Conservation (phyloP, 2,113 vertebrate species). For the Tapirus terrestris region DNA sequence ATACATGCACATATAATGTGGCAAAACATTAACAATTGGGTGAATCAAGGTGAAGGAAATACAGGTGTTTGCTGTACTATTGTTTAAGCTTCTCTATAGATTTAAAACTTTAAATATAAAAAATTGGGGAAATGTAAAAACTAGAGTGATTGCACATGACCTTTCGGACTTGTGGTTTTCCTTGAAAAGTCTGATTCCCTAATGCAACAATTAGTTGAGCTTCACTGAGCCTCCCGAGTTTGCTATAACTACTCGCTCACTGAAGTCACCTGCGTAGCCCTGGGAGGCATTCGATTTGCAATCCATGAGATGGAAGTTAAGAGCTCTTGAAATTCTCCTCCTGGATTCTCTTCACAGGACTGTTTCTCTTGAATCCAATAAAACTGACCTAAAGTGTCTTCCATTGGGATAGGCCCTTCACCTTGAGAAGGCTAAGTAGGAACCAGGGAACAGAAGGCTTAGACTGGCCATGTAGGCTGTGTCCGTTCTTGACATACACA, state of each 20-base stretch:
- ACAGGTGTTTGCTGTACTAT: neutral
- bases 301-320: neutral
- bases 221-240: neutral
- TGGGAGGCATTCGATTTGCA: neutral
- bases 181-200: neutral
- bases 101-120: neutral
- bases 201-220: neutral
- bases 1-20: neutral
- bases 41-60: neutral
- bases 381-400: neutral
- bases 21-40: neutral
- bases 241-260: neutral
- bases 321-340: neutral
- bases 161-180: neutral
- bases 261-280: neutral
- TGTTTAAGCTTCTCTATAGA: neutral
- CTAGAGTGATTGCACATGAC: neutral
- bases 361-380: neutral
- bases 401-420: neutral
- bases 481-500: neutral
- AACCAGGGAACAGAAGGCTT: neutral
- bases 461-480: neutral
- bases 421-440: neutral
- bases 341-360: neutral
- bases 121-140: neutral